Base-by-base conservation (phyloP, 2,113 vertebrate species). In the Sander vitreus region DNA sequence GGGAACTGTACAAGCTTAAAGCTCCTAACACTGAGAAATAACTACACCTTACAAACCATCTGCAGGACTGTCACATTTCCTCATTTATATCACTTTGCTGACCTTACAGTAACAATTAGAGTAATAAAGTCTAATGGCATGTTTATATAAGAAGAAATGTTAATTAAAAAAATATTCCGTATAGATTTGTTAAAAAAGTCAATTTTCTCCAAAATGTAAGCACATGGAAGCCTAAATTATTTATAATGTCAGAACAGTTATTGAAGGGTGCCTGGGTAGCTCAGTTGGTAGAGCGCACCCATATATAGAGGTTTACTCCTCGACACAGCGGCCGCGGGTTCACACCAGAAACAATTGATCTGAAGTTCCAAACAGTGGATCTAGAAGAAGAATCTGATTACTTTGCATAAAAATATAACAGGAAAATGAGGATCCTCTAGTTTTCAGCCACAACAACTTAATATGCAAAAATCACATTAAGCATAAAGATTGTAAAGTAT, bases 11-110 rank as follows among this genome's bases (percentile, higher is more conserved):
- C 3, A 15, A 72, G n/a, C 43, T 19, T 60, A 77, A 79, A 64
- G 54, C 64, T 78, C 54, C 2, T 5, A 54, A 50, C 14, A 43
- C 55, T 39, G 53, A 87, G 27, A 47, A 64, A 64, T 30, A 78
- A 71, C 69, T 62, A 21, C 65, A 88, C 57, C 68, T 63, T 59
- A 54, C 16, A 78, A 57, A 54, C 45, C 30, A 33, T 55, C 19
- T 47, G 27, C 45, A 51, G 16, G 25, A 45, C 30, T 66, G 36
- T 75, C 27, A 71, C 9, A 25, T 64, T 30, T 67, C 13, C 18
- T 81, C 13, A n/a, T 33, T 45, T 10, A 27, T 27, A 67, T 43
- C 3, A 36, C 21, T 30, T 64, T 43, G 23, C 51, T 58, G 43
- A 30, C 1, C 7, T 12, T 27, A 50, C n/a, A 45, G 53, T 58